phyloP scores from a whole-genome alignment of 2,113 vertebrate genomes.

The Falcunculus frontatus region DNA sequence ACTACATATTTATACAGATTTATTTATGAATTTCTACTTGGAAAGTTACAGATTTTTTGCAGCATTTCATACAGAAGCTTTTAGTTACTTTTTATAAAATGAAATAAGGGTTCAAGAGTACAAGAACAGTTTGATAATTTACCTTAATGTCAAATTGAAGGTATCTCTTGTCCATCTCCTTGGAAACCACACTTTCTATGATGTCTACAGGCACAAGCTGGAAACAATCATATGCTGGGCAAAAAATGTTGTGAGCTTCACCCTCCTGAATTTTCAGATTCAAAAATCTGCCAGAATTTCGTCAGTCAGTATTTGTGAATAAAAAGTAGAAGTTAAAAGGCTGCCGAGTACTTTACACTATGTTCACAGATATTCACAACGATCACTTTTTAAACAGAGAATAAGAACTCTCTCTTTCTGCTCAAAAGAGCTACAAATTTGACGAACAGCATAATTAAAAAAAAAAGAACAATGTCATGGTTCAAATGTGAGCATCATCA shows the following conservation, averaged over 20 bases:
- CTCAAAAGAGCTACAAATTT: background rate
- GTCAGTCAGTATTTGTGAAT: slow-evolving; percentile 41
- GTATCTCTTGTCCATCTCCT: slow-evolving; percentile 98
- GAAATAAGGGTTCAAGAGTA: background rate
- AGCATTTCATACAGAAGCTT: background rate
- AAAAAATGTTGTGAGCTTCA: slow-evolving; percentile 98
- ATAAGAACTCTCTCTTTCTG: background rate
- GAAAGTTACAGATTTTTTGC: background rate
- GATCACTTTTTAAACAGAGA: background rate
- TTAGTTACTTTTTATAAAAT: slow-evolving; percentile 5
- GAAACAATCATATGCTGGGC: slow-evolving; percentile 95
- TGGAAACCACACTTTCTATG: slow-evolving; percentile 97
- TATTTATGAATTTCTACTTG: background rate
- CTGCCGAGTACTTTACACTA: background rate
- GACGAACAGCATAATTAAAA: background rate
- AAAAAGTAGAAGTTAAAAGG: slow-evolving; percentile 9
- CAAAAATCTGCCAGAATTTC: slow-evolving; percentile 84
- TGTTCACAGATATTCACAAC: background rate
- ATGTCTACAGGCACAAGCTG: slow-evolving; percentile 97
- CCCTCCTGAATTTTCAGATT: slow-evolving; percentile 99
- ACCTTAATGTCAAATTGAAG: slow-evolving; percentile 99
- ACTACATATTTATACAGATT: background rate
- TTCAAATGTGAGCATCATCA: background rate
- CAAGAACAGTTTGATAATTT: slow-evolving; percentile 26
- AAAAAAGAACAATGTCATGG: background rate